Evolutionary conservation across 2,888 invertebrate genomes (phyloP), one percentile per base, ranked within the genome.

Genomic region (Ypsolopha sequella): DNA sequence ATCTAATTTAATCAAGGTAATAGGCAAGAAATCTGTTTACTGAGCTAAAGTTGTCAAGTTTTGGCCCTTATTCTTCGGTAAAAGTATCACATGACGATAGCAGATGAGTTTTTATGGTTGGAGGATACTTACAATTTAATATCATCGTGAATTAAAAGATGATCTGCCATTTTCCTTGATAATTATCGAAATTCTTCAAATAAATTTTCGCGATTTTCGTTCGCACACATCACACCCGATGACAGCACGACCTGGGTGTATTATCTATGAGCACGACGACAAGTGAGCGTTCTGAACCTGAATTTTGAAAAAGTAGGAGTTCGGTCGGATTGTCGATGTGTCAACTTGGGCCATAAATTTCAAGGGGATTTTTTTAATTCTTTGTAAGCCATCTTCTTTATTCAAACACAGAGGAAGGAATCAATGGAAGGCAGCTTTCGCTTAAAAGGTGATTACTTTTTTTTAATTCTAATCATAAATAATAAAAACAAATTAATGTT

Each of bases 111-210:
- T 2, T 24, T 3, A 24, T 24, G 24, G 24, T 24, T 24, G 24
- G 24, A 24, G 24, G 24, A 24, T 54, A 90, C 91, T 91, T 76
- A 92, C 91, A 93, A 74, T 76, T 91, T 92, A 75, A 93, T 90
- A 76, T 92, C 92, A 86, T 93, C 91, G 70, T 92, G 89, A 61
- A 92, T 88, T 68, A 69, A 57, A 89, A 92, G 69, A 80, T 93
- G 66, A 90, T 96, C 69, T 72, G 80, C 85, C 85, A 85, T 86
- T 66, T 36, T 36, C 13, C 24, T 24, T 24, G 24, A 24, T 4
- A 24, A 24, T 24, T 24, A 24, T 36, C 36, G 36, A 36, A 6
- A 7, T 13, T 13, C 13, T 14, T 1, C 13, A 43, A 43, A 47
- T 47, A 6, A 11, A 13, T 36, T 47, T 14, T 47, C 14, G 24